Percentiles rank a stretch among this genome's conserved stretches.
Conservation (phyloP, 2,888 invertebrate genomes). For the Cheilosia soror region DNA sequence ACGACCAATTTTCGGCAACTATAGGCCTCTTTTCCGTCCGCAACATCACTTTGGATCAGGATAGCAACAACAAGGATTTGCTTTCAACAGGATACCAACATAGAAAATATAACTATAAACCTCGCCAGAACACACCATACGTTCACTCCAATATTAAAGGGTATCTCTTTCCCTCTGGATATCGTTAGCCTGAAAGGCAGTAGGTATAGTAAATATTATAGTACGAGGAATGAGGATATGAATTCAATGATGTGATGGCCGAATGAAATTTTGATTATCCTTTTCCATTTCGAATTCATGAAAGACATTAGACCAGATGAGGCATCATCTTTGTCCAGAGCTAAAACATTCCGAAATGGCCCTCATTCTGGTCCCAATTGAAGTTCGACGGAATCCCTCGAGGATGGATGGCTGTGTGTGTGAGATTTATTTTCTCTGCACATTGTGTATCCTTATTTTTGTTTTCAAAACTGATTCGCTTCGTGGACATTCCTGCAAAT, state of each 20-base stretch:
- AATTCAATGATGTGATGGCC: constrained; percentile 62
- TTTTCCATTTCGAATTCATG: constrained; percentile 69
- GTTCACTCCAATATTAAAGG: constrained; percentile 39
- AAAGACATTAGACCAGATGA: constrained; percentile 61
- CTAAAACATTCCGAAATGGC: constrained; percentile 23
- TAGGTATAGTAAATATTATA: background rate
- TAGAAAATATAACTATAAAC: constrained; percentile 2
- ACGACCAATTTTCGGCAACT: constrained; percentile 7
- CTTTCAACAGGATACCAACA: constrained; percentile 40
- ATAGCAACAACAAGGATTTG: constrained; percentile 42
- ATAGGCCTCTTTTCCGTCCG: constrained; percentile 14
- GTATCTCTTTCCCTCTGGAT: constrained; percentile 55
- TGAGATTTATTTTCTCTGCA: background rate
- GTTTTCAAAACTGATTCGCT: constrained; percentile 44
- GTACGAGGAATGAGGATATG: constrained; percentile 19
- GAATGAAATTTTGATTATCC: constrained; percentile 71
- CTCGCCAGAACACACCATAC: background rate
- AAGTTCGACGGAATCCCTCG: constrained; percentile 23
- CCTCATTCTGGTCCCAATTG: constrained; percentile 19
- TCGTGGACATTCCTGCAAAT: constrained; percentile 39
- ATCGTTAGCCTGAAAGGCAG: constrained; percentile 28
- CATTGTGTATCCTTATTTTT: constrained; percentile 7
- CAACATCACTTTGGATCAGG: background rate
- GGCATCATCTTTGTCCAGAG: constrained; percentile 56
- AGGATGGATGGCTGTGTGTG: constrained; percentile 12